These are phyloP conservation scores for Lemur catta DNA, from an alignment of 2,797 vertebrate species.

Conservation along the genomic window DNA sequence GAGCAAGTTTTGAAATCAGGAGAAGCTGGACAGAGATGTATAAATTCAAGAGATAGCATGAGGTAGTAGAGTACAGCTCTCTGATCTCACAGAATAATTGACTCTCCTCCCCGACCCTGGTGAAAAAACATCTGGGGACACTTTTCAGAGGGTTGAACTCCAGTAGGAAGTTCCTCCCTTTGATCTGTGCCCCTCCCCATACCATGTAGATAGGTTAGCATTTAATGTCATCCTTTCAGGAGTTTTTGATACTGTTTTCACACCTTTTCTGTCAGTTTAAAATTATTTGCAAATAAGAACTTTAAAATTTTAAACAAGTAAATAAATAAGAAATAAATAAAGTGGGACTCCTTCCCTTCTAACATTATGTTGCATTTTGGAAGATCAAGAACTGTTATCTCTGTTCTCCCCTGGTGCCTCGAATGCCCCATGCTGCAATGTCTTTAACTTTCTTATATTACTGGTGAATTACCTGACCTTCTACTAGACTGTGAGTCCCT, in stretches of 20 bases:
- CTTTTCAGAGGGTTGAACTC: not conserved
- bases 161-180: not conserved
- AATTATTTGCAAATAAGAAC: not conserved
- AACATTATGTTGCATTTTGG: not conserved
- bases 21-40: not conserved
- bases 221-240: not conserved
- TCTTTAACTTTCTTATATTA: not conserved
- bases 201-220: not conserved
- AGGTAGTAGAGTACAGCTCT: not conserved
- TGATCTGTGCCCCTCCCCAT: not conserved
- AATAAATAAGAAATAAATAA: not conserved
- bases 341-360: not conserved
- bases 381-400: not conserved
- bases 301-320: not conserved
- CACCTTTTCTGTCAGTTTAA: not conserved
- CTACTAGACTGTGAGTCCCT: not conserved
- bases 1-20: not conserved
- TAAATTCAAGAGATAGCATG: not conserved
- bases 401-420: rapidly evolving
- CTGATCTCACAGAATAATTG: not conserved
- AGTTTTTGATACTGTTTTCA: not conserved
- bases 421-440: not conserved
- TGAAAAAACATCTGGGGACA: not conserved
- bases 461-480: not conserved
- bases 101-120: not conserved